A percentile compares a stretch with the other conserved stretches of the same genome.
Conservation (phyloP, 1,140 invertebrate genomes). For the Asobara japonica region DNA sequence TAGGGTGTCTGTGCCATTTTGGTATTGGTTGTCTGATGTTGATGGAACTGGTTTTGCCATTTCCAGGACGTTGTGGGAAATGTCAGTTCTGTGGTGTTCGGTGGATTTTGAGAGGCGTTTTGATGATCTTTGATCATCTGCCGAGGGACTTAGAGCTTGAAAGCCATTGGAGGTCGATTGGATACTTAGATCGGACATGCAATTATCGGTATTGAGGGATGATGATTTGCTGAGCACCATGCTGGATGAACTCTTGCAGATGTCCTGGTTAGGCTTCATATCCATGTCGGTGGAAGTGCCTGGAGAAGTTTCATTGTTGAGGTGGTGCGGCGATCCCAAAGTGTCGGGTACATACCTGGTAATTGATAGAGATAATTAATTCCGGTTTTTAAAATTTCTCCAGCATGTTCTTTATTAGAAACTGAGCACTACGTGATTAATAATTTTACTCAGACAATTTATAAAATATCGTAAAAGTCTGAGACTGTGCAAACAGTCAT, state of each 20-base stretch:
- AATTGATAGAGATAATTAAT: neutral
- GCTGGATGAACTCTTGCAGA: neutral
- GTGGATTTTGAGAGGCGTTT: neutral
- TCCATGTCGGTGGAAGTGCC: slow-evolving; percentile 11
- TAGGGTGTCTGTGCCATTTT: neutral
- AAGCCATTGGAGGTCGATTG: slow-evolving; percentile 15
- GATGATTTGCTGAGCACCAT: slow-evolving; percentile 17
- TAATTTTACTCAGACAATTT: too few relatives aligned
- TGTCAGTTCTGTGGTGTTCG: neutral
- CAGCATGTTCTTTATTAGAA: neutral
- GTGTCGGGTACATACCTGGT: neutral
- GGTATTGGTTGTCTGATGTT: neutral
- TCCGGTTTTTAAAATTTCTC: neutral
- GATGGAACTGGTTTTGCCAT: neutral
- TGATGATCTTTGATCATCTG: neutral
- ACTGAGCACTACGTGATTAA: neutral
- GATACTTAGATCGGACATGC: neutral
- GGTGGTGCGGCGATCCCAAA: neutral
- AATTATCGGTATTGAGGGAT: slow-evolving; percentile 23
- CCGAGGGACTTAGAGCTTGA: neutral
- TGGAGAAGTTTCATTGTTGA: neutral
- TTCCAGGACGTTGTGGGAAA: neutral
- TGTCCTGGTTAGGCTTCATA: slow-evolving; percentile 28
- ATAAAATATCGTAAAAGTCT: too few relatives aligned
- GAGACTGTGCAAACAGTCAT: neutral